Base-by-base conservation (phyloP, 2,888 invertebrate species). In the Apodemia hepburni region DNA sequence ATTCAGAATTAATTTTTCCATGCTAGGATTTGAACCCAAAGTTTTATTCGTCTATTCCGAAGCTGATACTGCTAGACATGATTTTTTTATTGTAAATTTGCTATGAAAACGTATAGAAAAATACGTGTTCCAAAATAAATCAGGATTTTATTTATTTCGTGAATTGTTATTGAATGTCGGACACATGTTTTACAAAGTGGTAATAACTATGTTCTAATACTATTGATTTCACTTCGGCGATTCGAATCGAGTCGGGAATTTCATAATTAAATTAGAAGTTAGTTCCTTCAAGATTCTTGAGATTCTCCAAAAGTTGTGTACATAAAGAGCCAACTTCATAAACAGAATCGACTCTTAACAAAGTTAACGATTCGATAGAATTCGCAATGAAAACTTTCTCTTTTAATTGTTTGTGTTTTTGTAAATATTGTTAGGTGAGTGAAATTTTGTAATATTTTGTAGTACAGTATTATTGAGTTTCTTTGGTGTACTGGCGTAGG, bases 331-430 rank as follows among this genome's bases (percentile, higher is more conserved):
- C 45, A 58, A 29, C 49, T 59, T 58, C 33, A 58, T 22, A 58
- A 62, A 62, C 58, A 62, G 62, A 61, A 49, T 62, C 47, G 58
- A 17, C 45, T 57, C 17, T 57, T 49, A 51, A 27, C 61, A 49
- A 64, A 66, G 59, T 64, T 61, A 51, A 66, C 58, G 61, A 62
- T 63, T 63, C 35, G 33, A 59, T 62, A 60, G 57, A 60, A 62
- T 66, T 64, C 47, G 60, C 57, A 64, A 64, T 59, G 61, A 64
- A 58, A 27, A 49, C 18, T 58, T 51, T 42, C 17, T 47, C 45
- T n/a, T 45, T 45, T 45, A 45, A 45, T 45, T 45, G 45, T 45
- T 45, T 45, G 45, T 45, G 45, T 45, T 45, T 45, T 45, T 45
- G 45, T 45, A 45, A 11, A 45, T 45, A n/a, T 45, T 45, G n/a